These are phyloP conservation scores for Peromyscus californicus DNA, from an alignment of 2,113 vertebrate genomes.

Conservation along the genomic window DNA sequence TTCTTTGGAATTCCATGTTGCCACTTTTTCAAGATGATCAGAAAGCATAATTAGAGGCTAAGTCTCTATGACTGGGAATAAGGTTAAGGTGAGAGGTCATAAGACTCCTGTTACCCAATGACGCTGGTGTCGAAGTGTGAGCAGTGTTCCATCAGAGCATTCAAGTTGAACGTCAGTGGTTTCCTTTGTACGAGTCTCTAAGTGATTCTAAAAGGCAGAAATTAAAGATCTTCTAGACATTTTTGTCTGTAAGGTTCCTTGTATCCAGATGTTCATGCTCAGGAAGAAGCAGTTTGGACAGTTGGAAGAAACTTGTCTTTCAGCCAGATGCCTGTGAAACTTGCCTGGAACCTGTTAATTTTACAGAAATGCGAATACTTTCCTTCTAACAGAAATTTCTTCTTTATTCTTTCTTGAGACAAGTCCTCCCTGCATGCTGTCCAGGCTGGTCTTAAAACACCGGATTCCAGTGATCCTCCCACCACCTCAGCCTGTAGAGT, in stretches of 20 bases:
- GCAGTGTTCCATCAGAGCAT: conserved; percentile 1
- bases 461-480: no score
- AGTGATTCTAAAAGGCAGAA: conserved; percentile 44
- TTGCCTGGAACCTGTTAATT: conserved; percentile 47
- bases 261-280: conserved; percentile 46
- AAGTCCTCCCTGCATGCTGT: not conserved
- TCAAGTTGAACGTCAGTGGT: not conserved
- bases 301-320: conserved; percentile 53
- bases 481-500: not conserved
- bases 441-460: not conserved
- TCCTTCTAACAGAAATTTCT: conserved; percentile 43
- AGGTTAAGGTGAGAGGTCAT: conserved; percentile 9
- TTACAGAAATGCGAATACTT: conserved; percentile 47
- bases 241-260: conserved; percentile 41
- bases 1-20: conserved; percentile 56
- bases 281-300: conserved; percentile 51
- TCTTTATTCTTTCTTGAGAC: not conserved
- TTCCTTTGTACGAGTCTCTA: conserved; percentile 22
- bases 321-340: not conserved
- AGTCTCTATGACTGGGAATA: not conserved
- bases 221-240: conserved; percentile 40
- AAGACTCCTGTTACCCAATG: not conserved
- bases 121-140: conserved; percentile 16
- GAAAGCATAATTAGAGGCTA: not conserved
- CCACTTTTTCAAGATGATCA: conserved; percentile 29